Evolutionary conservation across 2,888 invertebrate genomes (phyloP).

Genomic region (Halocaridina rubra): DNA sequence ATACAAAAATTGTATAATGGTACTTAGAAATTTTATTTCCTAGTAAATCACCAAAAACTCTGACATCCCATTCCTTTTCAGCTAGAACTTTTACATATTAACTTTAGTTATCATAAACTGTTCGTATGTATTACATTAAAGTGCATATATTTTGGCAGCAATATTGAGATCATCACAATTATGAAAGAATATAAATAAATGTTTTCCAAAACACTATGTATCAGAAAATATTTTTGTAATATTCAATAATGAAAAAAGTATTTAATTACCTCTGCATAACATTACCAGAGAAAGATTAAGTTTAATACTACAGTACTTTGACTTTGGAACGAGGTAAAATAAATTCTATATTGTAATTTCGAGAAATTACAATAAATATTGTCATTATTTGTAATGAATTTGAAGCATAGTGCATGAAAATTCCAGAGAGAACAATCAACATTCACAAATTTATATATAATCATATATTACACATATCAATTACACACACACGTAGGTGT

Average conservation of each 20-base stretch:
- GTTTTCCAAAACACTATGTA: background rate
- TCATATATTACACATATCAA: background rate
- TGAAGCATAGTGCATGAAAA: background rate
- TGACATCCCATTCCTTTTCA: background rate
- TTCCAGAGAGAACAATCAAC: background rate
- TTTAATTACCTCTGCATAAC: background rate
- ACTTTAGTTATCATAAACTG: background rate
- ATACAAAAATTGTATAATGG: too few species aligned
- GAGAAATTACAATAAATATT: background rate
- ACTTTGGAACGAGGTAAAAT: too few species aligned
- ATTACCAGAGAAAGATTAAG: too few species aligned
- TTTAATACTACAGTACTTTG: too few species aligned
- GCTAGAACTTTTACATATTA: background rate
- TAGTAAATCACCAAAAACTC: background rate
- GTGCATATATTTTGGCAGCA: conserved; percentile 10
- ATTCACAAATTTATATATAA: conserved; percentile 12
- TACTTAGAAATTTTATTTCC: too few species aligned
- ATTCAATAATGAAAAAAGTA: background rate
- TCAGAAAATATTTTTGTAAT: background rate
- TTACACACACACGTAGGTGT: background rate
- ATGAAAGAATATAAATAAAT: background rate
- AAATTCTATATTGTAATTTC: too few species aligned
- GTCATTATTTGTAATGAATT: background rate
- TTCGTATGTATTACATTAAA: background rate
- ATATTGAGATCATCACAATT: background rate